These are phyloP conservation scores for Condylura cristata DNA, from an alignment of 2,113 vertebrate species.

Conservation along the genomic window DNA sequence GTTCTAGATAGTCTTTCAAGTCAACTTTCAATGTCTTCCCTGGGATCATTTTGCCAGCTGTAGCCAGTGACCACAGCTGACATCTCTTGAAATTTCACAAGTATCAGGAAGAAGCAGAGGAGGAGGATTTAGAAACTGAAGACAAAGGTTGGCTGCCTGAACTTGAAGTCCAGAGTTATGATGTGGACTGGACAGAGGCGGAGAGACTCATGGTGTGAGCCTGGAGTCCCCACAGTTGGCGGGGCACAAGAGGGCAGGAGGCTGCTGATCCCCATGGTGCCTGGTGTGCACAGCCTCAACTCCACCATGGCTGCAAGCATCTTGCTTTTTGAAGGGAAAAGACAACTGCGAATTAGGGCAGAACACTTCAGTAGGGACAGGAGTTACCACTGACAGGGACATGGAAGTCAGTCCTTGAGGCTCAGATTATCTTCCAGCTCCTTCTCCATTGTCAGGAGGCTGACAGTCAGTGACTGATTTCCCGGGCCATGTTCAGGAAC, in stretches of 20 bases:
- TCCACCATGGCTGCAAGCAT: slow-evolving; percentile 93
- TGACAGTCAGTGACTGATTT: background rate
- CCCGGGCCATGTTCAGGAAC: background rate
- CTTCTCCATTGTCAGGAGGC: background rate
- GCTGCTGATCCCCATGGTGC: slow-evolving; percentile 90
- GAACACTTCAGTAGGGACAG: slow-evolving; percentile 16
- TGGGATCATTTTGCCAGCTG: no score
- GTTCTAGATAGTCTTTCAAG: background rate
- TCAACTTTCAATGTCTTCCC: background rate
- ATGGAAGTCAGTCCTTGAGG: background rate
- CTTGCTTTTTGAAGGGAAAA: slow-evolving; percentile 94
- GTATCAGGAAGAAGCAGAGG: slow-evolving; percentile 65
- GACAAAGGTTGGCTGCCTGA: slow-evolving; percentile 69
- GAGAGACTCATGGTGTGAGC: slow-evolving; percentile 93
- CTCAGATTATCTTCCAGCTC: background rate
- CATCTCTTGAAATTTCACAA: slow-evolving; percentile 17
- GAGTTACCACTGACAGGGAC: background rate
- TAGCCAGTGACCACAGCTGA: slow-evolving; percentile 77
- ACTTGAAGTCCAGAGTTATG: slow-evolving; percentile 86
- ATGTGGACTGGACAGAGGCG: slow-evolving; percentile 89
- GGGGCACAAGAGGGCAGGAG: slow-evolving; percentile 86
- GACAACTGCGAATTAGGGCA: slow-evolving; percentile 83
- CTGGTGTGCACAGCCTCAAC: slow-evolving; percentile 92
- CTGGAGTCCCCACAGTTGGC: slow-evolving; percentile 87
- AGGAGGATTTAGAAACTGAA: background rate